Percentiles rank a stretch among this genome's conserved stretches.
Conservation (phyloP, 2,888 invertebrate genomes). For the Sthenelais limicola region DNA sequence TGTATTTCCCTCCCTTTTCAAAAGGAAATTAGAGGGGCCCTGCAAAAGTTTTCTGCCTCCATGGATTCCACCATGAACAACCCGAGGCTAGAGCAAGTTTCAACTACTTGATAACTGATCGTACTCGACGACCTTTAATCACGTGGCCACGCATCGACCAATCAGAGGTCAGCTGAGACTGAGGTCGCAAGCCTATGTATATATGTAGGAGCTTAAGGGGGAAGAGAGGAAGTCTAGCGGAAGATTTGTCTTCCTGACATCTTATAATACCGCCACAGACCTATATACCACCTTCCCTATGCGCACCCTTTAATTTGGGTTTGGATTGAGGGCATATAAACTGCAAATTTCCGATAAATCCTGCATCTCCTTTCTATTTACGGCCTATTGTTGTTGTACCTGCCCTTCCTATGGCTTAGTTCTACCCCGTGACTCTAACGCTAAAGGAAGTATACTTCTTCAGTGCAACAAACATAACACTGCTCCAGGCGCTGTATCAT, state of each 20-base stretch:
- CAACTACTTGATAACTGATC: slow-evolving; percentile 37
- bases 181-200: slow-evolving; percentile 28
- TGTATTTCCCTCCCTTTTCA: slow-evolving; percentile 35
- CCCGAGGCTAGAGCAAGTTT: slow-evolving; percentile 17
- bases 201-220: not conserved
- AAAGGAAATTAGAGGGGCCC: slow-evolving; percentile 24
- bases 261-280: no score
- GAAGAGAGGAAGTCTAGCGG: not conserved
- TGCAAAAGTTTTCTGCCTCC: slow-evolving; percentile 13
- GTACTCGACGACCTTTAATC: slow-evolving; percentile 25
- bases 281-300: not conserved
- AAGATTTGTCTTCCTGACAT: not conserved
- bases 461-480: no score
- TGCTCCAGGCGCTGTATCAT: no score
- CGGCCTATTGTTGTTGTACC: no score
- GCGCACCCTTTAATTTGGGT: slow-evolving; percentile 15
- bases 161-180: slow-evolving; percentile 1
- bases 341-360: not conserved
- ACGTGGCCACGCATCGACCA: slow-evolving; percentile 17
- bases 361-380: not conserved
- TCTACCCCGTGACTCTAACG: no score
- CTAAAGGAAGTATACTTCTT: no score
- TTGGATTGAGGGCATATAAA: not conserved
- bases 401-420: no score
- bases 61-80: not conserved